Evolutionary conservation across 2,113 vertebrate species (phyloP).

Genomic region (Passer domesticus): DNA sequence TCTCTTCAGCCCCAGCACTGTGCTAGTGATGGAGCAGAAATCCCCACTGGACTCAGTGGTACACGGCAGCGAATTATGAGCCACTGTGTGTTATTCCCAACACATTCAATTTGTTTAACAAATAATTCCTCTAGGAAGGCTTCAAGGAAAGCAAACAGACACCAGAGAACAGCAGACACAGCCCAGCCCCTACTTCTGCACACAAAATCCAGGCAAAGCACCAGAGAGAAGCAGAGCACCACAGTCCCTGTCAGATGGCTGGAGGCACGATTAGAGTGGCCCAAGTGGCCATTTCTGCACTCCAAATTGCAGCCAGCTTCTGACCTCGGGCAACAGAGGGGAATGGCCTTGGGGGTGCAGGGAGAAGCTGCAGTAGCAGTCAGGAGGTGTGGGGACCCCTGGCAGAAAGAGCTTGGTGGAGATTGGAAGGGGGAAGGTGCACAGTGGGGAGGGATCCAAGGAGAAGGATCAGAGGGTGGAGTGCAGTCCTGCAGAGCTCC

Average conservation of each 20-base stretch:
- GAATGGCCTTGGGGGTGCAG: neutral
- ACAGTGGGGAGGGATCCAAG: neutral
- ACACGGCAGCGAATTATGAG: neutral
- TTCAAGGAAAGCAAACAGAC: neutral
- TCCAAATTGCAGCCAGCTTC: neutral
- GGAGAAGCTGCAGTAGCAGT: neutral
- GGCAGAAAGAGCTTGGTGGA: neutral
- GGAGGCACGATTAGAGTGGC: accelerated
- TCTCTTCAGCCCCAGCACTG: neutral
- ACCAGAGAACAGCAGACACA: neutral
- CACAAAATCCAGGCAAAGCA: neutral
- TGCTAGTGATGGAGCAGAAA: neutral
- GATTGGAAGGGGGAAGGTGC: accelerated
- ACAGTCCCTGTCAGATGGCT: no score
- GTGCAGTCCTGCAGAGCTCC: accelerated
- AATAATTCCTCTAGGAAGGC: neutral
- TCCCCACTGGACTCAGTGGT: neutral
- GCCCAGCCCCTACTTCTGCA: neutral
- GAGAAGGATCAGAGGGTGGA: neutral
- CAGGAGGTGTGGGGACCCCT: neutral
- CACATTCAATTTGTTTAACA: neutral
- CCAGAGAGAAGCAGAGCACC: neutral
- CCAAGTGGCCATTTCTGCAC: neutral
- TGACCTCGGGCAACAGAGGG: neutral
- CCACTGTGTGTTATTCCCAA: neutral